Percentiles rank a stretch among this genome's conserved stretches.
Conservation (phyloP, 2,888 invertebrate species). For the Synanthedon myopaeformis region DNA sequence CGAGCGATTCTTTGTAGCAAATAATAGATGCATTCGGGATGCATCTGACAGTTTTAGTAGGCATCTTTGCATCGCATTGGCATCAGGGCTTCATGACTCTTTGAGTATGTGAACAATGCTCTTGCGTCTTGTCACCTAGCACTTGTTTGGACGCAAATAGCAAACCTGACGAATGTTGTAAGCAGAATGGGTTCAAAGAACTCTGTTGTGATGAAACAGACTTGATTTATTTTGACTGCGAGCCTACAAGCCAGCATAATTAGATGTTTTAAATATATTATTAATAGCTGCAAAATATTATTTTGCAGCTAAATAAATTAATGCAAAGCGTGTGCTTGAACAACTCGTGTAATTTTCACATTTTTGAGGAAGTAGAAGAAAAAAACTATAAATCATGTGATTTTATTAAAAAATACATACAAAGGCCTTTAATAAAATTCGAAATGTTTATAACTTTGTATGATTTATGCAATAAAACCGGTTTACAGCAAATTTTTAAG, state of each 20-base stretch:
- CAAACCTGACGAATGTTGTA: conserved; percentile 27
- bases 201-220: conserved; percentile 6
- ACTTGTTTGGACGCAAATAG: conserved; percentile 38
- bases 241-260: background rate
- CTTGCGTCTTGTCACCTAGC: conserved; percentile 17
- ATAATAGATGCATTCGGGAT: conserved; percentile 42
- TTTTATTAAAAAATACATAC: no score
- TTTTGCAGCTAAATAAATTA: no score
- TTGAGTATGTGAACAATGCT: conserved; percentile 58
- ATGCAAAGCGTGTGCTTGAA: no score
- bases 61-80: conserved; percentile 32
- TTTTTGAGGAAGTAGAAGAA: no score
- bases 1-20: conserved; percentile 46
- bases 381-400: no score
- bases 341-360: no score
- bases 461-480: no score
- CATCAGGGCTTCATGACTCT: conserved; percentile 52
- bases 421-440: no score
- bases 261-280: background rate
- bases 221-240: background rate
- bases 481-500: no score
- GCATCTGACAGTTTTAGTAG: conserved; percentile 52
- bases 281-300: background rate
- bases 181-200: conserved; percentile 38
- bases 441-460: no score